Percentiles rank a stretch among this genome's conserved stretches.
phyloP scores from a whole-genome alignment of 2,797 vertebrate species.

The Falco novaeseelandiae region DNA sequence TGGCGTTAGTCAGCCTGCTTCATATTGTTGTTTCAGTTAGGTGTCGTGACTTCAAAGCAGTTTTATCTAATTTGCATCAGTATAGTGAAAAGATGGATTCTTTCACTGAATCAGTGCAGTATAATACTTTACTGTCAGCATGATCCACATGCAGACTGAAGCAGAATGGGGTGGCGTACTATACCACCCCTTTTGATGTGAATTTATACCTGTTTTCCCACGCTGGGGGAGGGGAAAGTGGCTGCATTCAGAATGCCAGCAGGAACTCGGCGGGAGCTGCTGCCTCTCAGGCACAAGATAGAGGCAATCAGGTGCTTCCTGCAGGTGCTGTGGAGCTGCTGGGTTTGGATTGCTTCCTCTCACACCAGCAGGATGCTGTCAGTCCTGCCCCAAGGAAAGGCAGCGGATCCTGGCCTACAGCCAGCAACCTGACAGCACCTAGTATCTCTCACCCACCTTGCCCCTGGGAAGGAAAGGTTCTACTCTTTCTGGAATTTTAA shows the following conservation, averaged over 20 bases:
- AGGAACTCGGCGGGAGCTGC: neutral
- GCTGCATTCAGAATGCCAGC: neutral
- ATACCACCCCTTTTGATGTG: neutral
- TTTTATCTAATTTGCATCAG: neutral
- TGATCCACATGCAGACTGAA: neutral
- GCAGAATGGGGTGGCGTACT: neutral
- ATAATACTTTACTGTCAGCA: neutral
- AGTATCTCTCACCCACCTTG: neutral
- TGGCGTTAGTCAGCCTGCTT: neutral
- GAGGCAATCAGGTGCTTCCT: conserved; percentile 20
- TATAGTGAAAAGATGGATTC: neutral
- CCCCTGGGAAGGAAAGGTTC: neutral
- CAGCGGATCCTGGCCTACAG: neutral
- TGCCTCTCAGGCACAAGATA: neutral
- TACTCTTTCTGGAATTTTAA: neutral
- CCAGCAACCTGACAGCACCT: neutral
- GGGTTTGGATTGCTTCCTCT: conserved; percentile 1
- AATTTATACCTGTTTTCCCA: conserved; percentile 14
- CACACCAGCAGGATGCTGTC: neutral
- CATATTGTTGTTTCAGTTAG: neutral
- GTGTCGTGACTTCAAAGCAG: neutral
- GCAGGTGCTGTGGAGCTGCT: neutral
- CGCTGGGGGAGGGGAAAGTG: neutral
- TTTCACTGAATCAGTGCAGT: neutral
- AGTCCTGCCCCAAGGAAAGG: neutral